These are phyloP conservation scores for Actinia equina DNA, from an alignment of 64 coral and sea anemone genomes.

Conservation along the genomic window DNA sequence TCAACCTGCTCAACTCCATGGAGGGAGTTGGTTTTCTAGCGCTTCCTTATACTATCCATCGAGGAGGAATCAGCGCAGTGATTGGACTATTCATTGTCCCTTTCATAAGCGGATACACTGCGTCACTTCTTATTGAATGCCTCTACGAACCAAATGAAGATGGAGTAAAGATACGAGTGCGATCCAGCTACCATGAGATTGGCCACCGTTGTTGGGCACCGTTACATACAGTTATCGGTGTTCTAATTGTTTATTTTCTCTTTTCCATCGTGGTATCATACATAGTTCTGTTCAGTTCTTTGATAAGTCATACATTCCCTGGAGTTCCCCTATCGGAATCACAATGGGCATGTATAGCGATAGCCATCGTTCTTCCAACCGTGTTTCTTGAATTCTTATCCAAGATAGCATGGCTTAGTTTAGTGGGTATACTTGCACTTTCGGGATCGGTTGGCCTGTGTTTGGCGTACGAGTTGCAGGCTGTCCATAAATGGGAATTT, in stretches of 20 bases:
- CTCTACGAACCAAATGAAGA: constrained; percentile 2
- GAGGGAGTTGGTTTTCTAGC: constrained; percentile 40
- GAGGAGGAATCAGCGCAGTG: neutral
- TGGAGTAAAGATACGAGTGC: constrained; percentile 4
- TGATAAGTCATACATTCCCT: constrained; percentile 4
- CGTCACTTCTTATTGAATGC: neutral
- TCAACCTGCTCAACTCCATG: too few species aligned
- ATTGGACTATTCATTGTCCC: neutral
- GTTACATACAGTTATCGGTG: neutral
- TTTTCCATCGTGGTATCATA: neutral
- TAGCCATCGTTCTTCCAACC: constrained; percentile 22
- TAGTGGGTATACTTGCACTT: constrained; percentile 27
- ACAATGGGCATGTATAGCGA: constrained; percentile 26
- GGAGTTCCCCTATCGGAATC: neutral
- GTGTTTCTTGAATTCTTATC: constrained; percentile 31
- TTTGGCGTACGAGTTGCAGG: constrained; percentile 3
- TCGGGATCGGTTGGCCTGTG: neutral
- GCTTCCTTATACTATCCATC: constrained; percentile 7
- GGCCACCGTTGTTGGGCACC: constrained; percentile 15
- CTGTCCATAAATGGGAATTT: constrained; percentile 4
- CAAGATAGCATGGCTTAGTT: constrained; percentile 38
- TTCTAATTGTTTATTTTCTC: neutral
- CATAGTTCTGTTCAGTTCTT: constrained; percentile 19
- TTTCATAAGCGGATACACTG: constrained; percentile 14
- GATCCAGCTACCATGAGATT: constrained; percentile 30